These are phyloP conservation scores for Orientallactaga sibirica DNA, from an alignment of 2,797 vertebrate genomes.

Conservation along the genomic window DNA sequence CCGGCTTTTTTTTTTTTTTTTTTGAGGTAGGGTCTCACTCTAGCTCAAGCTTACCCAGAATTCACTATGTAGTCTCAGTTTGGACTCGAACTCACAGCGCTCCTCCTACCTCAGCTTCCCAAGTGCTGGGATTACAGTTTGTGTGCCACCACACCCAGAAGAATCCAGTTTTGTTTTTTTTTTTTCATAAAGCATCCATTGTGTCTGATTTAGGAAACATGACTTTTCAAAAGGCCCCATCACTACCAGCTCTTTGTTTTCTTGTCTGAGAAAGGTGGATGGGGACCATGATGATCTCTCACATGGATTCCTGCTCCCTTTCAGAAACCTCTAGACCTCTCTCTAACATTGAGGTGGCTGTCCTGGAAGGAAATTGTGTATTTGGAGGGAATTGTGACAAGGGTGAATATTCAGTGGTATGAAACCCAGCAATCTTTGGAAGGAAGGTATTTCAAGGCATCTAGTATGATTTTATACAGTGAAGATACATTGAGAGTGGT, in stretches of 20 bases:
- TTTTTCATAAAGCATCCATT: not conserved
- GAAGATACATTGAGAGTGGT: not conserved
- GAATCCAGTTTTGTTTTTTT: no score
- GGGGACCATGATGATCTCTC: not conserved
- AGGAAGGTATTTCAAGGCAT: constrained; percentile 20
- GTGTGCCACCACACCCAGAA: no score
- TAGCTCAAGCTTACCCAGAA: no score
- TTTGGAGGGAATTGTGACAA: constrained; percentile 5
- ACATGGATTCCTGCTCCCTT: not conserved
- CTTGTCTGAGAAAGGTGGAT: not conserved
- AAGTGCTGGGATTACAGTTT: no score
- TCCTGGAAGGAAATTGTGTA: not conserved
- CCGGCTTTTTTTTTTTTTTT: no score
- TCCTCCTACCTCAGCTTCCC: no score
- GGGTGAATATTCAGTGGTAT: not conserved
- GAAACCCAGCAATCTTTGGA: constrained; percentile 16
- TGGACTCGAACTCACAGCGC: no score
- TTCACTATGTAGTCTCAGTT: no score
- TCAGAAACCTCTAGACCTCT: not conserved
- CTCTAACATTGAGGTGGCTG: not conserved
- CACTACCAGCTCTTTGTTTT: not conserved
- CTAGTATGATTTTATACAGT: constrained; percentile 13
- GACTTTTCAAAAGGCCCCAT: not conserved
- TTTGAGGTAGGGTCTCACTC: no score
- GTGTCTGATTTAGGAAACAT: not conserved